phyloP scores from a whole-genome alignment of 2,797 vertebrate species.

The Diglossa cyanea region DNA sequence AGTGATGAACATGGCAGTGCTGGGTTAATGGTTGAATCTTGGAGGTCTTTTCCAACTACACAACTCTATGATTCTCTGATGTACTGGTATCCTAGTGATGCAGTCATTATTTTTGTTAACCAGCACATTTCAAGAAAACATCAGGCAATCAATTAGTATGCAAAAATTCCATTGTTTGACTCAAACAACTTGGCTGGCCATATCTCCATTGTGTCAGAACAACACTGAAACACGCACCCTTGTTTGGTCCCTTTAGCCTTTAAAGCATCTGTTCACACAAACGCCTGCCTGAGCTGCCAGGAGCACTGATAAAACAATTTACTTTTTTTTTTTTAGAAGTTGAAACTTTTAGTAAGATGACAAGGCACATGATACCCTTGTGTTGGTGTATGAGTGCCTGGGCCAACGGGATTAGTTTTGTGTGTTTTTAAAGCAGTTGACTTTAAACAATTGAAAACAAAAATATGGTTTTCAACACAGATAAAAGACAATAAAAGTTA shows the following conservation, averaged over 20 bases:
- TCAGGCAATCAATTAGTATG: not conserved
- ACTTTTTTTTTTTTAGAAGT: not conserved
- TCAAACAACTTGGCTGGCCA: not conserved
- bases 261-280: not conserved
- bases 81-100: not conserved
- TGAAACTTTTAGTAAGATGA: not conserved
- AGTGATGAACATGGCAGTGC: not conserved
- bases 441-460: not conserved
- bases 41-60: not conserved
- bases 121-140: not conserved
- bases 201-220: not conserved
- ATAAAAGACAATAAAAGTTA: not conserved
- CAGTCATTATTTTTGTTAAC: not conserved
- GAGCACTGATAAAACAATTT: not conserved
- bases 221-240: not conserved
- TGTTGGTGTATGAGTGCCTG: not conserved
- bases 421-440: not conserved
- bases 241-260: not conserved
- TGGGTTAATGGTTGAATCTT: not conserved
- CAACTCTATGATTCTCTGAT: not conserved
- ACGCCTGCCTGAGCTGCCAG: not conserved
- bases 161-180: not conserved
- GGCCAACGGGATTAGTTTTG: not conserved
- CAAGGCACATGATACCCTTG: fast-evolving
- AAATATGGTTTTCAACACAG: not conserved